Evolutionary conservation across 2,797 vertebrate species (phyloP).

Genomic region (Zalophus californianus): DNA sequence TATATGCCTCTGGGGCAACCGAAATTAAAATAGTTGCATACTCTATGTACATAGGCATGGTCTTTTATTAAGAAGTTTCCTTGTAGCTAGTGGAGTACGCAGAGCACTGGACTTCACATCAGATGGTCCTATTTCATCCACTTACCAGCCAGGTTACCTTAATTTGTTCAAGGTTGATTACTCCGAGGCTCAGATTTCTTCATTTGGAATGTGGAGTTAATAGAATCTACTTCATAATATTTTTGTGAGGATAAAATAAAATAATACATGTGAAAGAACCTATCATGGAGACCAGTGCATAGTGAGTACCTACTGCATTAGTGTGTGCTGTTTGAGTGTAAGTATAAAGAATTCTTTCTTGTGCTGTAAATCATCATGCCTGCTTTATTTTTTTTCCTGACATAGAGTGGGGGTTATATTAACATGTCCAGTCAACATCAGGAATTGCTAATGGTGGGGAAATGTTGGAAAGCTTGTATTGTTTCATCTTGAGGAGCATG

Average conservation of each 20-base stretch:
- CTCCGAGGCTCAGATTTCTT: background rate
- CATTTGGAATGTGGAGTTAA: background rate
- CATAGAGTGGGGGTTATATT: slow-evolving; percentile 1
- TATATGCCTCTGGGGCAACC: background rate
- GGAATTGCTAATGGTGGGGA: slow-evolving; percentile 76
- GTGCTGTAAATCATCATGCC: background rate
- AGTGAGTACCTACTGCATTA: background rate
- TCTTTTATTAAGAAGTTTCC: background rate
- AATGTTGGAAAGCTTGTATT: slow-evolving; percentile 74
- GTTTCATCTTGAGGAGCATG: slow-evolving; percentile 79
- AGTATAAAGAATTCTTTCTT: background rate
- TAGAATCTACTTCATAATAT: background rate
- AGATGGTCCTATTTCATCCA: background rate
- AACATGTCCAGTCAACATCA: background rate
- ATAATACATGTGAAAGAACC: background rate
- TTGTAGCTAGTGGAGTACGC: background rate
- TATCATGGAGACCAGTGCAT: background rate
- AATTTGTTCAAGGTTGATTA: background rate
- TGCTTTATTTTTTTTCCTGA: slow-evolving; percentile 20
- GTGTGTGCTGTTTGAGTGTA: background rate
- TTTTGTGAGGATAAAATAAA: background rate
- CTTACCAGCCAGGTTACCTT: background rate
- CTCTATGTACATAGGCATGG: background rate
- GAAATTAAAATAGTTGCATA: background rate
- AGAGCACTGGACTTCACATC: background rate